Evolutionary conservation across 1,140 invertebrate genomes (phyloP).

Genomic region (Ceratina australensis): DNA sequence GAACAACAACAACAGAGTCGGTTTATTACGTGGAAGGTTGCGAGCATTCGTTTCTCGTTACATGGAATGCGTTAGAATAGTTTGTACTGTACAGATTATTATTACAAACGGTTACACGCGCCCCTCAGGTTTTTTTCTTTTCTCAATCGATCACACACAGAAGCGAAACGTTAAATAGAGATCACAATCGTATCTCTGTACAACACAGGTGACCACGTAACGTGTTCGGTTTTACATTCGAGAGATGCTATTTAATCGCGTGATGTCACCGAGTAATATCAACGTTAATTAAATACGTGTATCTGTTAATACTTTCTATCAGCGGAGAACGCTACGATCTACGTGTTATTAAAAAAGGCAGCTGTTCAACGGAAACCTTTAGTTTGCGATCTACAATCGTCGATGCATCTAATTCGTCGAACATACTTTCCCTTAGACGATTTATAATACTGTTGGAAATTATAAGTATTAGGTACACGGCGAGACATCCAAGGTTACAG

Average conservation of each 20-base stretch:
- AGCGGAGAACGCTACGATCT: slow-evolving; percentile 23
- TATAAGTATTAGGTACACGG: background rate
- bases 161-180: slow-evolving; percentile 34
- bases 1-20: background rate
- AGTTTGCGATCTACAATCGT: slow-evolving; percentile 28
- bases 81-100: slow-evolving; percentile 54
- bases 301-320: slow-evolving; percentile 21
- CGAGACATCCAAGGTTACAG: background rate
- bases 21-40: slow-evolving; percentile 18
- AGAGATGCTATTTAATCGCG: slow-evolving; percentile 28
- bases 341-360: slow-evolving; percentile 13
- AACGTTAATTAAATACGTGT: slow-evolving; percentile 31
- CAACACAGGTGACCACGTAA: slow-evolving; percentile 1
- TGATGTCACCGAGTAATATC: slow-evolving; percentile 32
- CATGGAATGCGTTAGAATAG: slow-evolving; percentile 35
- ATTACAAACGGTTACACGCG: slow-evolving; percentile 42
- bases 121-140: background rate
- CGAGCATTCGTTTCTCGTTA: slow-evolving; percentile 4
- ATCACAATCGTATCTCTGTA: slow-evolving; percentile 37
- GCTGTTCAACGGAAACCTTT: slow-evolving; percentile 29
- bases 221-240: slow-evolving; percentile 15
- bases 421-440: slow-evolving; percentile 19
- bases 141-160: background rate
- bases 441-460: slow-evolving; percentile 43
- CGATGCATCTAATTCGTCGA: slow-evolving; percentile 24